Conservation (phyloP, 2,113 vertebrate species). For the Polypterus senegalus region DNA sequence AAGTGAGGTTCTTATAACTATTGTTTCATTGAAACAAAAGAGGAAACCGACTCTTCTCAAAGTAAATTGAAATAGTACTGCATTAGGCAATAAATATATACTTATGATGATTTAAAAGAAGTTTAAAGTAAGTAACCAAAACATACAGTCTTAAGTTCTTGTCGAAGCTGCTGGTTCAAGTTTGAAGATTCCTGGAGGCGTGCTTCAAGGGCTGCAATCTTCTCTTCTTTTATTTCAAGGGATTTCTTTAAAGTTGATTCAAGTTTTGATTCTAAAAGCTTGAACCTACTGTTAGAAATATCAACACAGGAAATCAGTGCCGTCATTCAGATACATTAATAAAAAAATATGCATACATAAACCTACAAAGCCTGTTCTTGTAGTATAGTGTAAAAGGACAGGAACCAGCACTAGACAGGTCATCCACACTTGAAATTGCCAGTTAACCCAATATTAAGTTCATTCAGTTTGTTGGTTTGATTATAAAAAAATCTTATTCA, state of each 20-base stretch:
- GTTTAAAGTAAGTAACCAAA: neutral
- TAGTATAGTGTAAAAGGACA: too few species aligned
- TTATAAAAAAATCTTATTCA: too few species aligned
- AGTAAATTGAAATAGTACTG: too few species aligned
- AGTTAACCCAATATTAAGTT: too few species aligned
- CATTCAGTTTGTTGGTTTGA: too few species aligned
- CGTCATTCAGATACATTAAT: neutral
- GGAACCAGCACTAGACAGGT: too few species aligned
- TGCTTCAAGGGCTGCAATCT: slow-evolving; percentile 92
- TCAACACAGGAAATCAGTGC: neutral
- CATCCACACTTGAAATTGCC: too few species aligned
- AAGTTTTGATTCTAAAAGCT: slow-evolving; percentile 84
- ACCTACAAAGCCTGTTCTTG: too few species aligned
- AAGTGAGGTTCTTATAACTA: too few species aligned
- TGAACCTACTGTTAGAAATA: slow-evolving; percentile 60
- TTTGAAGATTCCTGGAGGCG: slow-evolving; percentile 93
- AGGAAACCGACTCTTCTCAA: too few species aligned
- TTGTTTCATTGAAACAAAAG: too few species aligned
- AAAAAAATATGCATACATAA: neutral
- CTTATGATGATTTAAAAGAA: neutral
- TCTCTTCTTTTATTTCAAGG: slow-evolving; percentile 95
- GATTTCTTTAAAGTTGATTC: slow-evolving; percentile 90
- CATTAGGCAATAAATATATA: too few species aligned
- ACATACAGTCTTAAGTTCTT: slow-evolving; percentile 91
- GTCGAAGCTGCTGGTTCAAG: slow-evolving; percentile 90